phyloP scores from a whole-genome alignment of 2,888 invertebrate species.

The Muschampia staudingeri region DNA sequence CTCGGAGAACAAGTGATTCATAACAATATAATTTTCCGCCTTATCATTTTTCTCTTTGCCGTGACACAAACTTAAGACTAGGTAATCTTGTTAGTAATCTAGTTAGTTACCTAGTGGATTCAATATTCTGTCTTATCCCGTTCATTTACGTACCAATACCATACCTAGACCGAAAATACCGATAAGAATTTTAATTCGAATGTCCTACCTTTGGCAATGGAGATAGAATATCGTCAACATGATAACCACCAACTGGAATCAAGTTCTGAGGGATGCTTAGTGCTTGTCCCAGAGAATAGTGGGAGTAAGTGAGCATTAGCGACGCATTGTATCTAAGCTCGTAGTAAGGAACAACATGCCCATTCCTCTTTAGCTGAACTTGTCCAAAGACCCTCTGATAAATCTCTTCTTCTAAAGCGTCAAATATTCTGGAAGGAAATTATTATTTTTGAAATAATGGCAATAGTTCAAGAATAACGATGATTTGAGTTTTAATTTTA shows the following conservation, averaged over 20 bases:
- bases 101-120: too few relatives aligned
- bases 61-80: too few relatives aligned
- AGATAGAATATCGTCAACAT: constrained; percentile 61
- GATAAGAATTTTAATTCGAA: neutral
- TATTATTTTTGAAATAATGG: neutral
- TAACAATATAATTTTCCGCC: too few relatives aligned
- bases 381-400: constrained; percentile 70
- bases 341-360: constrained; percentile 24
- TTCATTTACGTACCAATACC: too few relatives aligned
- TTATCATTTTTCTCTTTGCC: too few relatives aligned
- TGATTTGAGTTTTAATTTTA: too few relatives aligned
- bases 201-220: constrained; percentile 68
- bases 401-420: constrained; percentile 51
- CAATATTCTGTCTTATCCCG: too few relatives aligned
- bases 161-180: too few relatives aligned
- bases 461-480: neutral
- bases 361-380: constrained; percentile 64
- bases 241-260: constrained; percentile 70
- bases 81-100: too few relatives aligned
- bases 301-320: constrained; percentile 47
- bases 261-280: constrained; percentile 57
- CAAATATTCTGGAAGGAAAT: constrained; percentile 17
- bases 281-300: constrained; percentile 40
- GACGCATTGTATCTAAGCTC: constrained; percentile 53
- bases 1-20: too few relatives aligned